Percentiles rank a stretch among this genome's conserved stretches.
Evolutionary conservation across 2,888 invertebrate genomes (phyloP).

Genomic region (Zhuqinia jingwanae): DNA sequence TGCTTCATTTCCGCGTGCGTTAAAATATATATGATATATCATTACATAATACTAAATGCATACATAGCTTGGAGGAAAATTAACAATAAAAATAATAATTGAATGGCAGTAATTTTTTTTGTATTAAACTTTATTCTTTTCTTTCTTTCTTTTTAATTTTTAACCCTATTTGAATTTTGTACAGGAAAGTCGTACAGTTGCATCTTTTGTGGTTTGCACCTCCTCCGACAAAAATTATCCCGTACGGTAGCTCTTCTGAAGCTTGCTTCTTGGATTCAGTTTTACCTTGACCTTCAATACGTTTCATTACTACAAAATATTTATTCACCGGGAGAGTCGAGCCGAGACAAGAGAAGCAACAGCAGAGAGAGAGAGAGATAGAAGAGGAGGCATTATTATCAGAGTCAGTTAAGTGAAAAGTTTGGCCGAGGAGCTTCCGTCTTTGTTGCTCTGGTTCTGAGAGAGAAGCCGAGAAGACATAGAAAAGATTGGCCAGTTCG

Average conservation of each 20-base stretch:
- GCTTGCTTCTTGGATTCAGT: not conserved
- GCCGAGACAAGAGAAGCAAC: not conserved
- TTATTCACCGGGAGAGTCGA: not conserved
- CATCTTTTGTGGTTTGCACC: not conserved
- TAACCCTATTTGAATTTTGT: not conserved
- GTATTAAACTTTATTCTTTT: not conserved
- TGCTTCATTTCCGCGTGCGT: conserved; percentile 20
- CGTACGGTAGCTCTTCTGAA: not conserved
- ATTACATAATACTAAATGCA: conserved; percentile 23
- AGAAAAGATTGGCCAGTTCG: not conserved
- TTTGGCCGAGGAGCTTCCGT: conserved; percentile 14
- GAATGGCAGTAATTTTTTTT: conserved; percentile 32
- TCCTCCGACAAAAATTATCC: not conserved
- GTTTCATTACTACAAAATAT: not conserved
- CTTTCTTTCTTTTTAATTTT: conserved; percentile 1
- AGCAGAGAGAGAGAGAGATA: too few species aligned
- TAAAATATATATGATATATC: not conserved
- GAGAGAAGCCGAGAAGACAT: not conserved
- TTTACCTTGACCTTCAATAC: conserved; percentile 24
- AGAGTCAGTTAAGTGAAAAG: conserved; percentile 31
- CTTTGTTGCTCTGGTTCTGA: not conserved
- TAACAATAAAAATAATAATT: conserved; percentile 12
- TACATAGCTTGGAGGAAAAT: too few species aligned
- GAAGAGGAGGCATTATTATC: not conserved
- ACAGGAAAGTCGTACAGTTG: conserved; percentile 21